A percentile compares a stretch with the other conserved stretches of the same genome.
phyloP scores from a whole-genome alignment of 2,888 invertebrate genomes.

The Automeris io region DNA sequence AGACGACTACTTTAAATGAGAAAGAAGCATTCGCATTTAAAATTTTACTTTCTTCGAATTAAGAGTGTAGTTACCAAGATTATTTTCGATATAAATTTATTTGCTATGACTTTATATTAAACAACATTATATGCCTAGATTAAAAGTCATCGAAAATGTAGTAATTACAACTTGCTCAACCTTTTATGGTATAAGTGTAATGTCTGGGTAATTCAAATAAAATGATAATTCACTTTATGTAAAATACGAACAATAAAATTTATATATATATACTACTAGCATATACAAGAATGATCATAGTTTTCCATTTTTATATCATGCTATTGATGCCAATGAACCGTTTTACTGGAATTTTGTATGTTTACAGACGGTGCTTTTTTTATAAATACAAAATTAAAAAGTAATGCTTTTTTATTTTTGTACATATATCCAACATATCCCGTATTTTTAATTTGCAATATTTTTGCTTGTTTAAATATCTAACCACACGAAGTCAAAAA shows the following conservation, averaged over 20 bases:
- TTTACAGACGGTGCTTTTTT: conserved; percentile 76
- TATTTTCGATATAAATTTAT: conserved; percentile 33
- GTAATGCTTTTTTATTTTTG: conserved; percentile 7
- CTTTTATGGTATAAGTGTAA: conserved; percentile 33
- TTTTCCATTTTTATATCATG: conserved; percentile 63
- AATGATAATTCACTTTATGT: conserved; percentile 28
- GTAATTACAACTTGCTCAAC: conserved; percentile 59
- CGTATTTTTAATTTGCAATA: too few relatives aligned
- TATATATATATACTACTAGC: conserved; percentile 57
- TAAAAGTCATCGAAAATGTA: conserved; percentile 39
- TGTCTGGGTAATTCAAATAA: conserved; percentile 25
- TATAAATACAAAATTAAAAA: conserved; percentile 57
- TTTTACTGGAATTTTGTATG: conserved; percentile 68
- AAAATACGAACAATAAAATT: conserved; percentile 27
- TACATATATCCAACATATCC: too few relatives aligned
- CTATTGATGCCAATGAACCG: conserved; percentile 62
- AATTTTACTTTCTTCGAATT: conserved; percentile 9
- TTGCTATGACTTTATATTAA: conserved; percentile 15
- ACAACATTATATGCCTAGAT: conserved; percentile 32
- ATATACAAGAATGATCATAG: conserved; percentile 42
- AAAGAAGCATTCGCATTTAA: too few relatives aligned
- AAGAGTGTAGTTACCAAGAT: conserved; percentile 54
- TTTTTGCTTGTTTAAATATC: too few relatives aligned
- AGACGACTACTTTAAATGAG: too few relatives aligned
- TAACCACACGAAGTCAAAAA: too few relatives aligned